phyloP scores from a whole-genome alignment of 2,113 vertebrate species.

The Australoheros scitulus region DNA sequence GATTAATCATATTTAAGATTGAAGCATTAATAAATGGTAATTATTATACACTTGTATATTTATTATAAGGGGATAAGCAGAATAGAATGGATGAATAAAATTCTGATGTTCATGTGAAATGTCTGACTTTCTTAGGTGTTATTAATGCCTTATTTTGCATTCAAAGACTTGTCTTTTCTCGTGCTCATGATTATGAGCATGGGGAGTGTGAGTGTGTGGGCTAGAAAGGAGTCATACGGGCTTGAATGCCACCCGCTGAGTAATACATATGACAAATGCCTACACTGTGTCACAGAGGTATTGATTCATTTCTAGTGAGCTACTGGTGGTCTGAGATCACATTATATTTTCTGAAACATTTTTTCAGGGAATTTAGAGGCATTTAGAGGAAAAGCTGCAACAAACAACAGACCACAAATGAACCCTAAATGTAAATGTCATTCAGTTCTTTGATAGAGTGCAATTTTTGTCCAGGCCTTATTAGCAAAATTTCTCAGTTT shows the following conservation, averaged over 20 bases:
- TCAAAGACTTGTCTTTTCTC: neutral
- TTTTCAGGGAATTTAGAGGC: neutral
- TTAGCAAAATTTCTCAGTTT: neutral
- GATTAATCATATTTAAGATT: too few species aligned
- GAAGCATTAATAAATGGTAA: too few species aligned
- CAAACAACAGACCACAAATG: neutral
- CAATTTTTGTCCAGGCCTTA: neutral
- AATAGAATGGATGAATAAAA: too few species aligned
- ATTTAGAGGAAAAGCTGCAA: neutral
- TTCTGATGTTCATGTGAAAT: neutral
- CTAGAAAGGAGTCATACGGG: neutral
- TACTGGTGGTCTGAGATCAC: neutral
- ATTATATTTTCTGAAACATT: slow-evolving; percentile 1
- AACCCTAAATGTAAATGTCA: neutral
- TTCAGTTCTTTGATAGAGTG: neutral
- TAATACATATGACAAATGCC: slow-evolving; percentile 28
- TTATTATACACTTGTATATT: neutral
- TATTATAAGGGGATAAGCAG: neutral
- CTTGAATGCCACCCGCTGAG: slow-evolving; percentile 32
- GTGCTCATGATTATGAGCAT: neutral
- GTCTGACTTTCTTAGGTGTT: neutral
- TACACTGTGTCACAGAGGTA: neutral
- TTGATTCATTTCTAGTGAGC: neutral
- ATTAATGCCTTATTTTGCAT: neutral
- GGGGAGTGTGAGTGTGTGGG: slow-evolving; percentile 9